Evolutionary conservation across 2,113 vertebrate species (phyloP), one percentile per base, ranked within the genome.

Genomic region (Elaphurus davidianus): DNA sequence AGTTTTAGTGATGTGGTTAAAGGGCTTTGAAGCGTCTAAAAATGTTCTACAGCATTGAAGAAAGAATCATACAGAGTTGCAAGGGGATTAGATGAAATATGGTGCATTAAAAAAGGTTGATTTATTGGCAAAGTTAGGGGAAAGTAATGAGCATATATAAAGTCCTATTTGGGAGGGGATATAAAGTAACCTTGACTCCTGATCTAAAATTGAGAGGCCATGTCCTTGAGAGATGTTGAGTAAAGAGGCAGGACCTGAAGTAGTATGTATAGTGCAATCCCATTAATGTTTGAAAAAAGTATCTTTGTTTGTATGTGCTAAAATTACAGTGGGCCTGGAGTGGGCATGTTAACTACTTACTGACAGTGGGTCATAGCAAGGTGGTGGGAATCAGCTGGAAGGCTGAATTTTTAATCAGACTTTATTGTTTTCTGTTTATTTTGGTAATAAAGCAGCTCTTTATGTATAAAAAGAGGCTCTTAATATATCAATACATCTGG

Each of bases 391-490:
- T 89, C 60, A 55, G 25, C 78, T 89, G 19, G 54, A 82, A 97
- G 78, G 54, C 55, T 74, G 30, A 62, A 33, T 47, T 95, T 97
- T 92, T 95, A 93, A 74, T 84, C 36, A 82, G 59, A 91, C 33
- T 57, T 88, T 82, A 47, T 50, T 83, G 15, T 89, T 88, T 64
- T 76, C 12, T 94, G 25, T 78, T 91, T 90, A 64, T 81, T 97
- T 93, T 79, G 47, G 15, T 96, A 74, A 55, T 92, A 97, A 97
- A 96, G 40, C 16, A 92, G 17, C 79, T 90, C 55, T 90, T 47
- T 45, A 50, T 47, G 4, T 57, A 43, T n/a, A 54, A 55, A 55
- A 87, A 86, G 23, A 84, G 59, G 9, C 11, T 94, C 78, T 92
- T 79, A 79, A 36, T 79, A 9, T 79, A 60, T 45, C 23, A 62